These are phyloP conservation scores for Pavo muticus DNA, from an alignment of 2,113 vertebrate genomes.

Conservation along the genomic window DNA sequence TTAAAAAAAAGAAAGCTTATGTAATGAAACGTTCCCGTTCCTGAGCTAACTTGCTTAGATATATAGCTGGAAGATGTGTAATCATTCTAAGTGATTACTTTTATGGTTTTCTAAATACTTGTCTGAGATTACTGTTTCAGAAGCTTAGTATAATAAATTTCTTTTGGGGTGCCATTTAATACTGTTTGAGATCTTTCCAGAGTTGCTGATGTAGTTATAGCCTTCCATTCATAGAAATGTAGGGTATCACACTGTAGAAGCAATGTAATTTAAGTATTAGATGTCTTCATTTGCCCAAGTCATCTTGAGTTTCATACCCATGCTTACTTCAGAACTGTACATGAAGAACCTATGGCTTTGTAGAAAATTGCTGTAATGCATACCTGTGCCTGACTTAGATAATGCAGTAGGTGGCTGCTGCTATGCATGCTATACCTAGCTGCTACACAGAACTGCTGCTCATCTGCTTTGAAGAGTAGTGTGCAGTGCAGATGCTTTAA, in stretches of 20 bases:
- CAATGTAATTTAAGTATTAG: not conserved
- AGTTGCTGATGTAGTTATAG: not conserved
- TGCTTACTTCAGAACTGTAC: not conserved
- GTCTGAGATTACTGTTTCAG: not conserved
- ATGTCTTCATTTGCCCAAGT: not conserved
- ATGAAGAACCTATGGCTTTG: not conserved
- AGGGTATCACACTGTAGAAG: not conserved
- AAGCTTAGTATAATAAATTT: rapidly evolving
- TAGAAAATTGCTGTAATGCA: rapidly evolving
- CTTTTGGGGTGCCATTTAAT: not conserved
- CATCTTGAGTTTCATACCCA: not conserved
- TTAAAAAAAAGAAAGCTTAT: not conserved
- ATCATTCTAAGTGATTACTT: not conserved
- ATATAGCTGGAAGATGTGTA: not conserved
- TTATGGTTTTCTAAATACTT: not conserved
- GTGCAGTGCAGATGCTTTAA: not conserved
- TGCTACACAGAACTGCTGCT: not conserved
- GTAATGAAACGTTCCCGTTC: not conserved
- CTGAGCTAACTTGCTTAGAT: not conserved
- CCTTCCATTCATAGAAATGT: not conserved
- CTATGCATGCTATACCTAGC: not conserved
- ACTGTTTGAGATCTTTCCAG: not conserved
- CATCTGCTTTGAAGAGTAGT: rapidly evolving
- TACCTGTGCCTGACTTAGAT: rapidly evolving
- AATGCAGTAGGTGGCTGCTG: not conserved